Evolutionary conservation across 2,888 invertebrate genomes (phyloP).

Genomic region (Anodontia alba): DNA sequence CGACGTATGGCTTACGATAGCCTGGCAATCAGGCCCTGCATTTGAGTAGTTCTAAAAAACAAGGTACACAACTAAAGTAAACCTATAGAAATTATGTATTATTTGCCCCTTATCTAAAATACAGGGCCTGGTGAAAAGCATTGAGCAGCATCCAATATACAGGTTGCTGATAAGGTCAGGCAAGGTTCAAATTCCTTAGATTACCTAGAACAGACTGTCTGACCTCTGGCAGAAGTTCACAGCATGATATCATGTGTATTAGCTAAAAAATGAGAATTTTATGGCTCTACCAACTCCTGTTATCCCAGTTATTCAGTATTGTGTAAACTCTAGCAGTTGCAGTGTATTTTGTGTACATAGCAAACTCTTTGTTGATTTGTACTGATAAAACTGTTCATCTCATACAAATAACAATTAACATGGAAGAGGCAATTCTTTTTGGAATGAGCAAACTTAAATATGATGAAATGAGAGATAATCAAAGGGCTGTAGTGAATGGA

Average conservation of each 20-base stretch:
- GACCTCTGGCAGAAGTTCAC: not conserved
- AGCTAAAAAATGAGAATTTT: not conserved
- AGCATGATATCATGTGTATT: not conserved
- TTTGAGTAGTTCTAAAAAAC: no score
- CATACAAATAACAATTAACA: not conserved
- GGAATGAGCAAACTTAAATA: not conserved
- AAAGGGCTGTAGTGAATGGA: not conserved
- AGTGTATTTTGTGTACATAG: no score
- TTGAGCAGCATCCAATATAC: not conserved
- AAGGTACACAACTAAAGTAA: no score
- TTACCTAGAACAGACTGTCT: not conserved
- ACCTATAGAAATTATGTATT: no score
- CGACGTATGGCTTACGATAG: no score
- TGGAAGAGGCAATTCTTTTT: not conserved
- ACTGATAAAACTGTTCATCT: not conserved
- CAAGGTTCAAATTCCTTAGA: not conserved
- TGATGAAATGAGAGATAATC: constrained; percentile 11
- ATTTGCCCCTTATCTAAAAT: no score
- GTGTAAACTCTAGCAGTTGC: not conserved
- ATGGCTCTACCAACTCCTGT: not conserved
- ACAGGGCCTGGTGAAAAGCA: not conserved
- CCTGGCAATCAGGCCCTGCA: no score
- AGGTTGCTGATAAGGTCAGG: not conserved
- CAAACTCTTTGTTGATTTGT: not conserved
- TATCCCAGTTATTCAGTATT: not conserved